phyloP scores from a whole-genome alignment of 2,113 vertebrate genomes.

The Alethe diademata region DNA sequence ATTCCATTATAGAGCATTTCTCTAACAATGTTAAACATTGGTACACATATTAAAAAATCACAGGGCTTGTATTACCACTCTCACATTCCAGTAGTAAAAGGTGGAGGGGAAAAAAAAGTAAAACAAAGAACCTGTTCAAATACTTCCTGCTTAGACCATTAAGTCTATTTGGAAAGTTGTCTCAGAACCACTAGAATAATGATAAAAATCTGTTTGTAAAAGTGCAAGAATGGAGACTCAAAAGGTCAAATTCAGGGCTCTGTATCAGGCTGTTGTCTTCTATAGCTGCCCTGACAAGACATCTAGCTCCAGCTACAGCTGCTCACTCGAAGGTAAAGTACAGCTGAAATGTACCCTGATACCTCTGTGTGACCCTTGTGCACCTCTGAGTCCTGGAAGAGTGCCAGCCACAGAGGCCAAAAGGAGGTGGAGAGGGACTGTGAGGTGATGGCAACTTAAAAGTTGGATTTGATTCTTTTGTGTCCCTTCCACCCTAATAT shows the following conservation, averaged over 20 bases:
- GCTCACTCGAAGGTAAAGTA: background rate
- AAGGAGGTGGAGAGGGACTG: background rate
- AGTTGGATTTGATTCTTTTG: rapidly evolving
- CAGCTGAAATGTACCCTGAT: background rate
- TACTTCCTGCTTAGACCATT: background rate
- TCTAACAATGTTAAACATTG: background rate
- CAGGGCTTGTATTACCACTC: background rate
- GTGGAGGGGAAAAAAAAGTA: background rate
- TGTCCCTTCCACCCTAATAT: background rate
- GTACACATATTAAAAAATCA: rapidly evolving
- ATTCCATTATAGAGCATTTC: background rate
- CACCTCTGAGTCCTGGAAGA: background rate
- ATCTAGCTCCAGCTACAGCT: background rate
- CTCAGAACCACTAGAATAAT: background rate
- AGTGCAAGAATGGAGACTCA: background rate
- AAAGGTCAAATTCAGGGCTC: background rate
- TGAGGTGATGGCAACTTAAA: rapidly evolving
- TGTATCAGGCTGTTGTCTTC: background rate
- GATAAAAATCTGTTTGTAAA: background rate
- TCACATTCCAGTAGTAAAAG: rapidly evolving
- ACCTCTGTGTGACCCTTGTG: background rate
- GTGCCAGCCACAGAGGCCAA: background rate
- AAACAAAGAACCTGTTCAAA: background rate
- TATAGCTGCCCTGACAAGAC: background rate
- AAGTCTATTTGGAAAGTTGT: background rate